Evolutionary conservation across 2,113 vertebrate genomes (phyloP).

Genomic region (Megaleporinus macrocephalus): DNA sequence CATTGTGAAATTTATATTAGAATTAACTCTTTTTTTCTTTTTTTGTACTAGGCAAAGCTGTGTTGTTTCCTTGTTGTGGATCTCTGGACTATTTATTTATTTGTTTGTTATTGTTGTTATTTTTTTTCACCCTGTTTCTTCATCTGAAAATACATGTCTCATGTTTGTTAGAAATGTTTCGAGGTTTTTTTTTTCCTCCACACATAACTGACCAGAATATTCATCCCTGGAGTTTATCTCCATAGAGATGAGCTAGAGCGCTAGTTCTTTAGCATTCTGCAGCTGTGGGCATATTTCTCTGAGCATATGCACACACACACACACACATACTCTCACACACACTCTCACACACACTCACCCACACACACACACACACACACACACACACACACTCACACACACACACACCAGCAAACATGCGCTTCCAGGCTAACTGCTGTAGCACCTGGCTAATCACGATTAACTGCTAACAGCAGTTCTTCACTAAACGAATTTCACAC

Average conservation of each 20-base stretch:
- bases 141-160: neutral
- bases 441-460: constrained; percentile 14
- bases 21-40: too few species aligned
- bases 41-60: too few species aligned
- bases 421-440: constrained; percentile 6
- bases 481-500: constrained; percentile 26
- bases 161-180: neutral
- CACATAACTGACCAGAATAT: neutral
- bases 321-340: too few species aligned
- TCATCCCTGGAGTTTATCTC: neutral
- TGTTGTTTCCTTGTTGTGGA: too few species aligned
- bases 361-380: too few species aligned
- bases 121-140: neutral
- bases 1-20: too few species aligned
- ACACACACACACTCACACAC: neutral
- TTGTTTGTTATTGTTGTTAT: too few species aligned
- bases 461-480: constrained; percentile 22
- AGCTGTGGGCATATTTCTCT: neutral
- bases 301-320: neutral
- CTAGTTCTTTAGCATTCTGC: neutral
- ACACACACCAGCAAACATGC: neutral
- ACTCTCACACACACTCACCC: too few species aligned
- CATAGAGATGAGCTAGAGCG: neutral
- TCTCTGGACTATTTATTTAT: too few species aligned
- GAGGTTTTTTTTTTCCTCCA: too few species aligned